A percentile compares a stretch with the other conserved stretches of the same genome.
These are phyloP conservation scores for Phalera bucephala DNA, from an alignment of 2,888 invertebrate species.

Conservation along the genomic window DNA sequence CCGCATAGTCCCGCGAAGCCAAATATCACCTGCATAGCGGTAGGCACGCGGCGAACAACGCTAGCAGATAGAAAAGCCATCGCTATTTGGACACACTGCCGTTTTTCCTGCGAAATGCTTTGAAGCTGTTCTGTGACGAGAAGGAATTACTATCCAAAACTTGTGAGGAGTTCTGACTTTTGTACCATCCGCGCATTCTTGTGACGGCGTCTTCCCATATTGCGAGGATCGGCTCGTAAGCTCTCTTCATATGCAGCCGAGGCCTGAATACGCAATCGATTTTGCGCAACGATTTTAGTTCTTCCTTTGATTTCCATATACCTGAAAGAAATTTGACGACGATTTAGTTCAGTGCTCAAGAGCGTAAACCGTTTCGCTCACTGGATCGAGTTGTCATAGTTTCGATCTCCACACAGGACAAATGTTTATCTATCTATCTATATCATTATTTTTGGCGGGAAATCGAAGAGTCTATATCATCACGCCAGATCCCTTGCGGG, in stretches of 20 bases:
- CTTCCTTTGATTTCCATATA: slow-evolving; percentile 88
- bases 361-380: neutral
- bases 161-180: slow-evolving; percentile 28
- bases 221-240: slow-evolving; percentile 57
- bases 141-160: slow-evolving; percentile 21
- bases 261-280: slow-evolving; percentile 85
- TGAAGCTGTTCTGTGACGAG: slow-evolving; percentile 49
- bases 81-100: slow-evolving; percentile 59
- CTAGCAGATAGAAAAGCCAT: slow-evolving; percentile 61
- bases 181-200: slow-evolving; percentile 83
- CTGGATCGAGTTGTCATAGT: too few species aligned
- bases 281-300: slow-evolving; percentile 83
- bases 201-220: slow-evolving; percentile 84
- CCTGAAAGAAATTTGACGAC: too few species aligned
- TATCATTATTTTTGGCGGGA: too few species aligned
- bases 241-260: slow-evolving; percentile 52
- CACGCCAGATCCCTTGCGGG: too few species aligned
- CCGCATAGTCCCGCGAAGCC: slow-evolving; percentile 19
- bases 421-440: too few species aligned
- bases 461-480: too few species aligned
- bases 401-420: too few species aligned
- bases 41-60: slow-evolving; percentile 47
- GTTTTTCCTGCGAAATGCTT: slow-evolving; percentile 39
- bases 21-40: slow-evolving; percentile 60
- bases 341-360: too few species aligned